Conservation (phyloP, 2,888 invertebrate species). For the Chironomus tentans region DNA sequence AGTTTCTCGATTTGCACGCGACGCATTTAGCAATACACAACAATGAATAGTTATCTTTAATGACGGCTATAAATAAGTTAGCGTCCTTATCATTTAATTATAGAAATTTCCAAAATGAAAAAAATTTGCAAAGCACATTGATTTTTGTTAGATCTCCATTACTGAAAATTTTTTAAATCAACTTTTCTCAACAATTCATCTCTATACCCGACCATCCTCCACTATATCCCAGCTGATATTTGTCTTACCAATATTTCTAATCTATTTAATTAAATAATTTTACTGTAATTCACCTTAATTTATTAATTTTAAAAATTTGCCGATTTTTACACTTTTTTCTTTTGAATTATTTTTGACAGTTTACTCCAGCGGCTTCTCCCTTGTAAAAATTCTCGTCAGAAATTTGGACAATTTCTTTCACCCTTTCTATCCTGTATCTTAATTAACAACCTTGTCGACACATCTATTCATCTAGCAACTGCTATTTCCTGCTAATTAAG, state of each 20-base stretch:
- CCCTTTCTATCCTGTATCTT: no score
- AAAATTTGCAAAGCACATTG: constrained; percentile 6
- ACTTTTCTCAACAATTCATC: neutral
- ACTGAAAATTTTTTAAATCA: neutral
- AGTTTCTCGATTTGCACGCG: no score
- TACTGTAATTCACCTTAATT: neutral
- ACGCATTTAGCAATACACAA: no score
- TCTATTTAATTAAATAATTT: neutral
- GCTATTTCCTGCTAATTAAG: no score
- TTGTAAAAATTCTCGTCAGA: neutral
- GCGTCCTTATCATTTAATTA: neutral
- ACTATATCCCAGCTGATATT: neutral
- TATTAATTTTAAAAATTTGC: neutral
- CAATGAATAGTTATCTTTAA: neutral
- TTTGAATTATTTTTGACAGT: neutral
- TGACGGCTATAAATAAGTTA: neutral
- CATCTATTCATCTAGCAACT: no score
- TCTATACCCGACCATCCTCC: neutral
- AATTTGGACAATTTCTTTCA: neutral
- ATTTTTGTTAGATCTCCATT: neutral
- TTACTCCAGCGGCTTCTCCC: neutral
- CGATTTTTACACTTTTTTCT: neutral
- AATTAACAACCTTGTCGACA: no score
- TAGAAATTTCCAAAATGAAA: neutral
- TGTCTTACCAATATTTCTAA: neutral